Conservation (phyloP, 2,797 vertebrate species). For the Dromococcyx pavoninus region DNA sequence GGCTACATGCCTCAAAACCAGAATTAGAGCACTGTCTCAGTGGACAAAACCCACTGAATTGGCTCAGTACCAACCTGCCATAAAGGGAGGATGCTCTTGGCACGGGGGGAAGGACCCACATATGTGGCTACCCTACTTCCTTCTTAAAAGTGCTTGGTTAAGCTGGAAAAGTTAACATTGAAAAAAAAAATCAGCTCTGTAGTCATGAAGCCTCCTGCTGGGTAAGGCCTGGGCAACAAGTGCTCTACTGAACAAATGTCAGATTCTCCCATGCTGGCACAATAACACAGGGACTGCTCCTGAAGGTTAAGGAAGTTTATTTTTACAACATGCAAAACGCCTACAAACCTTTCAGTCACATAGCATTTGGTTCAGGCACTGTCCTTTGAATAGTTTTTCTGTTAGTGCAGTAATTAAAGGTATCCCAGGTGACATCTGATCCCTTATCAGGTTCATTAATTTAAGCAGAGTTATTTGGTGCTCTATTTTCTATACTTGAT, state of each 20-base stretch:
- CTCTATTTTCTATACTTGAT: constrained; percentile 56
- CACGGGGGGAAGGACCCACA: neutral
- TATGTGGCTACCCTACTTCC: neutral
- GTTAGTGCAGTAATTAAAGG: constrained; percentile 68
- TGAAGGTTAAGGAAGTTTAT: constrained; percentile 50
- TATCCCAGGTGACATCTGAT: constrained; percentile 65
- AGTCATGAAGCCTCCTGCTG: neutral
- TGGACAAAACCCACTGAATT: neutral
- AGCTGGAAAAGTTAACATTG: neutral
- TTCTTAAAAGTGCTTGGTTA: neutral
- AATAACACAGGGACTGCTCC: constrained; percentile 46
- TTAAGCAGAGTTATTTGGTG: constrained; percentile 63
- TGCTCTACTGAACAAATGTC: neutral
- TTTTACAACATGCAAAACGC: constrained; percentile 50
- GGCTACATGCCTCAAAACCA: neutral
- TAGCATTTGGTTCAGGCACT: constrained; percentile 49
- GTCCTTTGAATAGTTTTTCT: constrained; percentile 63
- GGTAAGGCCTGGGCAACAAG: neutral
- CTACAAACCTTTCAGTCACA: constrained; percentile 52
- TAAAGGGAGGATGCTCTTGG: neutral
- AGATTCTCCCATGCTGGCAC: neutral
- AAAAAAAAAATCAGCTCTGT: neutral
- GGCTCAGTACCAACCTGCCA: neutral
- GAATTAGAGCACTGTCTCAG: neutral
- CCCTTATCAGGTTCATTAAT: constrained; percentile 69